phyloP scores from a whole-genome alignment of 2,888 invertebrate genomes.

The Neoaliturus tenellus region DNA sequence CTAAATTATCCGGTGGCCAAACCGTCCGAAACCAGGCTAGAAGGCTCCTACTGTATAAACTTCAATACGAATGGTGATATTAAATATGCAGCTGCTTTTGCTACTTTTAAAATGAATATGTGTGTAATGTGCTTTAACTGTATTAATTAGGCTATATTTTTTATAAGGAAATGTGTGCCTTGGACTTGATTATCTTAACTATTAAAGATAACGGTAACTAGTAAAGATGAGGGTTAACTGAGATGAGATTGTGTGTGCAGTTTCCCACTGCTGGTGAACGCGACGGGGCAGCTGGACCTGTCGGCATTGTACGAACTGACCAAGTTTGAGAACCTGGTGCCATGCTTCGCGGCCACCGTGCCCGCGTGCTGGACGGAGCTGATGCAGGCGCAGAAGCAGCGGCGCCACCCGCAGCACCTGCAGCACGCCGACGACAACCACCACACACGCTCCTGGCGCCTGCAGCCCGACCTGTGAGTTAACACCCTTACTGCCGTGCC shows the following conservation, averaged over 20 bases:
- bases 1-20: too few species aligned
- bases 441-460: constrained; percentile 90
- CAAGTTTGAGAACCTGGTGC: constrained; percentile 82
- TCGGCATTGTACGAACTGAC: constrained; percentile 81
- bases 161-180: too few species aligned
- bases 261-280: constrained; percentile 69
- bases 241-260: constrained; percentile 61
- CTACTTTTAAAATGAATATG: too few species aligned
- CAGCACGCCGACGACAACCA: constrained; percentile 82
- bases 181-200: too few species aligned
- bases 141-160: too few species aligned
- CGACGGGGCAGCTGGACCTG: constrained; percentile 70
- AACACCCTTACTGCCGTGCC: neutral
- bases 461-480: constrained; percentile 87
- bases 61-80: too few species aligned
- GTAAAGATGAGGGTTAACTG: too few species aligned
- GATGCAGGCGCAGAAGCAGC: constrained; percentile 92
- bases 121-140: too few species aligned
- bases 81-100: too few species aligned
- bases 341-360: constrained; percentile 89
- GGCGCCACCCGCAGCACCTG: constrained; percentile 90
- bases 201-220: too few species aligned
- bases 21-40: too few species aligned
- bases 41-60: too few species aligned
- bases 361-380: constrained; percentile 96